Evolutionary conservation across 2,797 vertebrate species (phyloP).

Genomic region (Sebastes aleutianus): DNA sequence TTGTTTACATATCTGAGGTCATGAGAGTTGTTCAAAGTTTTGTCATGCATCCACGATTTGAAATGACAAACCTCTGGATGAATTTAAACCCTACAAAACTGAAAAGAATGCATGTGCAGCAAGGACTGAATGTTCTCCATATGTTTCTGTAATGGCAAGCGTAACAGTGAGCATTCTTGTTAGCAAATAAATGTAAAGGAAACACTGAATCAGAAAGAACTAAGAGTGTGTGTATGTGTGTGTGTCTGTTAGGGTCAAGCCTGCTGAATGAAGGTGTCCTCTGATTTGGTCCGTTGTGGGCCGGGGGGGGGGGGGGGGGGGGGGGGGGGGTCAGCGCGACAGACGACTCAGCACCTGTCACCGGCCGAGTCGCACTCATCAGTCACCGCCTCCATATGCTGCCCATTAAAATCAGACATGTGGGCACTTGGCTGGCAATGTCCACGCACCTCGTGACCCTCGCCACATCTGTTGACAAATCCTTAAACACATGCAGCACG

Average conservation of each 20-base stretch:
- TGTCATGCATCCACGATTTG: background rate
- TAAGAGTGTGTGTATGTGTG: background rate
- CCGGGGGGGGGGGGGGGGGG: background rate
- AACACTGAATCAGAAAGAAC: background rate
- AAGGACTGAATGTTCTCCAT: background rate
- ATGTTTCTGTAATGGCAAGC: background rate
- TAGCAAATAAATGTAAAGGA: slow-evolving; percentile 5
- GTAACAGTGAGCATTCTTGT: background rate
- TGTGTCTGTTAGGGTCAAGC: slow-evolving; percentile 37
- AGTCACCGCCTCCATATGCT: slow-evolving; percentile 82
- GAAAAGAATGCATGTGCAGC: background rate
- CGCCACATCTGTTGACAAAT: slow-evolving; percentile 79
- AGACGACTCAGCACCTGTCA: slow-evolving; percentile 81
- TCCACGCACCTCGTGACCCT: slow-evolving; percentile 69
- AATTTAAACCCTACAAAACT: background rate
- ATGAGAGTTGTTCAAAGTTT: background rate
- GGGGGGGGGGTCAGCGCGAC: slow-evolving; percentile 47
- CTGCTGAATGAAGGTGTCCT: slow-evolving; percentile 69
- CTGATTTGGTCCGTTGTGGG: slow-evolving; percentile 51
- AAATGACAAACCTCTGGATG: background rate
- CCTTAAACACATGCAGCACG: slow-evolving; percentile 66
- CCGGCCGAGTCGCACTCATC: slow-evolving; percentile 69
- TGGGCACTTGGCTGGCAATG: slow-evolving; percentile 62
- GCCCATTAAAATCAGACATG: slow-evolving; percentile 81
- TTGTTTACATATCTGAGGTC: too few relatives aligned